phyloP scores from a whole-genome alignment of 1,140 invertebrate species.

The Orchestia grillus region DNA sequence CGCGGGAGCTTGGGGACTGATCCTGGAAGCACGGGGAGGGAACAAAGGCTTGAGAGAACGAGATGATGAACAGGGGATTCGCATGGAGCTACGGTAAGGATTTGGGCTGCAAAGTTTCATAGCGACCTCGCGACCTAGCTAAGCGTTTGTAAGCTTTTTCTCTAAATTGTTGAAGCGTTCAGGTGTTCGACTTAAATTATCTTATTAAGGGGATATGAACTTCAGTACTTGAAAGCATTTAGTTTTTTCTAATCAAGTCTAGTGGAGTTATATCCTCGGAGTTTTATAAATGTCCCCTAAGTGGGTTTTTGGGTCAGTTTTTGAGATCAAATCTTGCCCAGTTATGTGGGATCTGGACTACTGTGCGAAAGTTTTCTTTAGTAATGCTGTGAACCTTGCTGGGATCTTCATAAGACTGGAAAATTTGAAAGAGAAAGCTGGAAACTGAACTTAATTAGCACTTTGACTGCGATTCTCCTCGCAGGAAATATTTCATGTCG shows the following conservation, averaged over 20 bases:
- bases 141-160: neutral
- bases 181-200: neutral
- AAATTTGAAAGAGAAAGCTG: no score
- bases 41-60: slow-evolving; percentile 20
- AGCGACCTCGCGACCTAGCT: neutral
- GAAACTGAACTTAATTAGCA: no score
- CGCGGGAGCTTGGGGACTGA: neutral
- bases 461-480: no score
- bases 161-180: neutral
- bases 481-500: no score
- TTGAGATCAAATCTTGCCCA: neutral
- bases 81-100: neutral
- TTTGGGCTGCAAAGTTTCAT: neutral
- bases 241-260: neutral
- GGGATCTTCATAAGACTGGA: no score
- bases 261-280: neutral
- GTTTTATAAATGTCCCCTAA: neutral
- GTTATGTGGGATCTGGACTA: neutral
- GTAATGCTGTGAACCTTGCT: neutral
- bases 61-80: neutral
- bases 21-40: neutral
- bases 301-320: neutral
- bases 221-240: neutral
- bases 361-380: neutral
- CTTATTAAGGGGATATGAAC: neutral